A percentile compares a stretch with the other conserved stretches of the same genome.
phyloP scores from a whole-genome alignment of 2,797 vertebrate genomes.

The Pangasius larnaudii region DNA sequence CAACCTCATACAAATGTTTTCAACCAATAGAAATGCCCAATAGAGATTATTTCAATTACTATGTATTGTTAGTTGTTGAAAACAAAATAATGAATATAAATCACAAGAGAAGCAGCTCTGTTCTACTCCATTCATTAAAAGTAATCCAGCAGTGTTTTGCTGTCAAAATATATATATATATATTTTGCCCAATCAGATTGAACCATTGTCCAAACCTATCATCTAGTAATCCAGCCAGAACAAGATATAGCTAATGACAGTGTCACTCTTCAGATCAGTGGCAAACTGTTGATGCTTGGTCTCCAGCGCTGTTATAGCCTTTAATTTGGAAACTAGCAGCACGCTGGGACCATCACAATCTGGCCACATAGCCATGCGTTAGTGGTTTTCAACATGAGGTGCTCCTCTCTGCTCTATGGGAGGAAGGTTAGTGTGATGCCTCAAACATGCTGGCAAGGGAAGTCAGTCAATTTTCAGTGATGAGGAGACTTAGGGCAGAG shows the following conservation, averaged over 20 bases:
- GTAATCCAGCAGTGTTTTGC: background rate
- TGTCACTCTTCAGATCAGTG: constrained; percentile 35
- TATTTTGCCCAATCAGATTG: constrained; percentile 37
- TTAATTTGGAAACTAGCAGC: constrained; percentile 55
- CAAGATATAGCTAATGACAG: constrained; percentile 41
- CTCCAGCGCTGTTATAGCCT: constrained; percentile 36
- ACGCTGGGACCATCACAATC: constrained; percentile 40
- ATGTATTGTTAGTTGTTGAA: background rate
- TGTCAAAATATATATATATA: background rate
- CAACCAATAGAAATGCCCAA: constrained; percentile 20
- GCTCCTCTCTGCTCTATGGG: constrained; percentile 34
- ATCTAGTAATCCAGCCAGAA: constrained; percentile 38
- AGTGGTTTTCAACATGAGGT: constrained; percentile 46
- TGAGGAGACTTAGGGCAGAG: constrained; percentile 41
- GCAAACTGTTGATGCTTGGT: constrained; percentile 44
- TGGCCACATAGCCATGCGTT: constrained; percentile 44
- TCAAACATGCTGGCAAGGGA: constrained; percentile 40
- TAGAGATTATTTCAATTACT: background rate
- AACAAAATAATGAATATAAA: background rate
- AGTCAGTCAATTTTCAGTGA: constrained; percentile 44
- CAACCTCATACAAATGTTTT: constrained; percentile 36
- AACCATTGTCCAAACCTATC: constrained; percentile 25
- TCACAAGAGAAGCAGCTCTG: background rate
- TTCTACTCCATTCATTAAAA: background rate
- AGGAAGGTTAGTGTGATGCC: constrained; percentile 44